Evolutionary conservation across 2,113 vertebrate species (phyloP), one percentile per base, ranked within the genome.

Genomic region (Lipotes vexillifer): DNA sequence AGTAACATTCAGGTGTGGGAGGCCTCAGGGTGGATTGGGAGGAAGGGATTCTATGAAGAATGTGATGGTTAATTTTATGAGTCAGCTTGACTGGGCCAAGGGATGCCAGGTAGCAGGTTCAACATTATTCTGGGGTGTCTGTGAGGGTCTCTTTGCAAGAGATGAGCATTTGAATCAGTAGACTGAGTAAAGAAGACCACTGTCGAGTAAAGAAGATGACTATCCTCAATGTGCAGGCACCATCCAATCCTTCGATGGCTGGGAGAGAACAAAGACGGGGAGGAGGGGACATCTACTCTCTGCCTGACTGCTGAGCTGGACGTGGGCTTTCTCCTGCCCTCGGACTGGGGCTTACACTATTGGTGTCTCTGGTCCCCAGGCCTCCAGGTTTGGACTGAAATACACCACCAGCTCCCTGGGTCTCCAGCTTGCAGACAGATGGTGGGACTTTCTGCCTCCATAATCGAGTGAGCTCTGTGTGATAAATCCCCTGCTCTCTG

Each of bases 381-480:
- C 57, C 27, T 80, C 21, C 36, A 55, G 27, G 11, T 49, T 20
- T 41, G 74, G 61, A 6, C 46, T 41, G 61, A 29, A 41, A 38
- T 14, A 25, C 27, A 31, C 17, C 74, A 66, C 33, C 44, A 5
- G n/a, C 18, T 80, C 6, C 27, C 14, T 46, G 2, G 6, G 25
- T 41, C 46, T 90, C 2, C 15, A 38, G 88, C 20, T 52, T 77
- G n/a, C 63, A 57, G 46, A 33, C 2, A 5, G 74, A 55, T 4
- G 8, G 41, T 66, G 44, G 61, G 74, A 80, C 31, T 46, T 63
- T 36, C 41, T 0, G 10, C 57, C 57, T 65, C 80, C 57, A 17
- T 25, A 31, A 52, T 1, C 0, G 8, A 15, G n/a, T 15, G 66
- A 36, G 15, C n/a, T 41, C 18, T 9, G 1, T 25, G 17, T 6